These are phyloP conservation scores for Carapus acus DNA, from an alignment of 2,797 vertebrate species.

Conservation along the genomic window DNA sequence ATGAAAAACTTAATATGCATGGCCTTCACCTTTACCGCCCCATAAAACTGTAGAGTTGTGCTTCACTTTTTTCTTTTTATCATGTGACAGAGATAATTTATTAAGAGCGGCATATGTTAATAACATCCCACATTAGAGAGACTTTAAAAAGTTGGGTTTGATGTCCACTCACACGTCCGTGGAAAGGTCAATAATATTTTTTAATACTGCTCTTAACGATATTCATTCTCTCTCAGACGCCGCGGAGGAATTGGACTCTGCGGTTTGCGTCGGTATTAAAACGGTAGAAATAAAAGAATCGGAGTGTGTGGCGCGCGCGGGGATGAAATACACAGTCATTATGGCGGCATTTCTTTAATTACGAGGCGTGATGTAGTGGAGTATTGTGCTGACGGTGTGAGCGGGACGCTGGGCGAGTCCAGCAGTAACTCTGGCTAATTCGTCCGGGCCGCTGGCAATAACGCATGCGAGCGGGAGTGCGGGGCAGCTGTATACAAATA, in stretches of 20 bases:
- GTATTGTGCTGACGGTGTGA: constrained; percentile 4
- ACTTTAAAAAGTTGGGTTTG: constrained; percentile 62
- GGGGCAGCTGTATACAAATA: not conserved
- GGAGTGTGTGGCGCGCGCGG: constrained; percentile 8
- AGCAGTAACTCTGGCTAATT: not conserved
- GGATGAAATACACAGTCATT: constrained; percentile 8
- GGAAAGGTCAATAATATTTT: constrained; percentile 77
- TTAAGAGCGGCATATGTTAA: constrained; percentile 90
- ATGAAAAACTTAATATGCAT: constrained; percentile 90
- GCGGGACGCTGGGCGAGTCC: not conserved
- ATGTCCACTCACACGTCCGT: constrained; percentile 49
- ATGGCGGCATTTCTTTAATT: constrained; percentile 12
- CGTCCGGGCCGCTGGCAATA: not conserved
- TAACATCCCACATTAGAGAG: constrained; percentile 54
- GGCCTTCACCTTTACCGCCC: constrained; percentile 90
- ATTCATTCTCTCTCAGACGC: constrained; percentile 51
- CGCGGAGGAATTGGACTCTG: constrained; percentile 54
- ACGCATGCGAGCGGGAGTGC: not conserved
- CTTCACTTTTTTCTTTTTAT: constrained; percentile 88
- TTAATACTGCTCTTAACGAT: constrained; percentile 67
- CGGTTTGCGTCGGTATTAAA: constrained; percentile 38
- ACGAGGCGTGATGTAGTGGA: constrained; percentile 14
- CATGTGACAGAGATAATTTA: constrained; percentile 87
- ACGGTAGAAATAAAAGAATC: constrained; percentile 16
- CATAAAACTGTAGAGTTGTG: constrained; percentile 89